phyloP scores from a whole-genome alignment of 2,888 invertebrate species.

The Polyploca ridens region DNA sequence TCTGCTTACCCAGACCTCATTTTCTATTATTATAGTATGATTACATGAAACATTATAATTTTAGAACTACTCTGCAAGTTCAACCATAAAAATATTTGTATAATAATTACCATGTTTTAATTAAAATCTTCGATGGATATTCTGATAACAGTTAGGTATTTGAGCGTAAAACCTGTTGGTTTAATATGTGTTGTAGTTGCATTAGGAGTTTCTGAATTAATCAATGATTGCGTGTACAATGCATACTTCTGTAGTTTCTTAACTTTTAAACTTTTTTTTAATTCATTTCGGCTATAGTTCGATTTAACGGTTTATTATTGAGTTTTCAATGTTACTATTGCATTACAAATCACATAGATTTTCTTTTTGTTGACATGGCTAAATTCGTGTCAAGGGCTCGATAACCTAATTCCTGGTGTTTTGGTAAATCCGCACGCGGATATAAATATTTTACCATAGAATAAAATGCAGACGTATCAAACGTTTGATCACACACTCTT shows the following conservation, averaged over 20 bases:
- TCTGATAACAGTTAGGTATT: background rate
- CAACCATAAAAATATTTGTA: too few species aligned
- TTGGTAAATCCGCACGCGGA: slow-evolving; percentile 48
- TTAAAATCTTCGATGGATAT: too few species aligned
- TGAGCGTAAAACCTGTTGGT: background rate
- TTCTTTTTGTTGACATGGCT: slow-evolving; percentile 27
- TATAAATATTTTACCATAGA: slow-evolving; percentile 34
- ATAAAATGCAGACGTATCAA: slow-evolving; percentile 1
- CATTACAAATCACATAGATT: background rate
- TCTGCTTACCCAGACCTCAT: too few species aligned
- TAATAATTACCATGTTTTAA: too few species aligned
- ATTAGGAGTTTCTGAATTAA: background rate
- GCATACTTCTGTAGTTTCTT: background rate
- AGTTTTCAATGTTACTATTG: too few species aligned
- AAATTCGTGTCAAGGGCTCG: slow-evolving; percentile 63
- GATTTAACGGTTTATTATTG: too few species aligned
- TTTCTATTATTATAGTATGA: too few species aligned
- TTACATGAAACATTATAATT: too few species aligned
- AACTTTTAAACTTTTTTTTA: too few species aligned
- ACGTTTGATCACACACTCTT: background rate
- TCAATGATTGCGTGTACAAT: background rate
- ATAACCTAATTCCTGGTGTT: slow-evolving; percentile 61
- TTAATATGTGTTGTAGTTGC: background rate
- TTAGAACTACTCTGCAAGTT: too few species aligned
- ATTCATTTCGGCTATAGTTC: background rate